Evolutionary conservation across 2,888 invertebrate genomes (phyloP).

Genomic region (Acrobasis repandana): DNA sequence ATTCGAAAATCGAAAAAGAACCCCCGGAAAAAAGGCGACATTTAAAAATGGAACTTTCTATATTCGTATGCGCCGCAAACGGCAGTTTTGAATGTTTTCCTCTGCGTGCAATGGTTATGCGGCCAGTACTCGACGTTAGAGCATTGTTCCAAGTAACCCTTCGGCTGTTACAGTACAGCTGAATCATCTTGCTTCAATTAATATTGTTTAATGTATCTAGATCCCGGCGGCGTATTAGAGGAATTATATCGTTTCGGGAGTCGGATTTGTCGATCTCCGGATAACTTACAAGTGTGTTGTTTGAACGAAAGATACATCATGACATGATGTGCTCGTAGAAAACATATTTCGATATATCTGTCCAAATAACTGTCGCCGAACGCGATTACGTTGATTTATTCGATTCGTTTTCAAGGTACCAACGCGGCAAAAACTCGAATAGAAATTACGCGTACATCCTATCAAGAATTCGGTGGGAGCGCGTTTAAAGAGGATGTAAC

Average conservation of each 20-base stretch:
- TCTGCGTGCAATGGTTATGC: constrained; percentile 28
- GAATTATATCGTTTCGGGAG: constrained; percentile 66
- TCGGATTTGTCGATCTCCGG: constrained; percentile 64
- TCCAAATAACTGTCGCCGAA: constrained; percentile 54
- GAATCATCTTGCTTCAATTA: constrained; percentile 74
- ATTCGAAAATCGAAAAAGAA: constrained; percentile 43
- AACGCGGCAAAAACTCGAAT: constrained; percentile 41
- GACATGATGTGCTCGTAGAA: constrained; percentile 55
- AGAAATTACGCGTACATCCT: constrained; percentile 39
- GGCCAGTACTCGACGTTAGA: constrained; percentile 36
- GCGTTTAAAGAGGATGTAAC: constrained; percentile 67
- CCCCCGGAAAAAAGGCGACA: constrained; percentile 44
- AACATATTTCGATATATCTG: constrained; percentile 53
- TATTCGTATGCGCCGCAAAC: constrained; percentile 44
- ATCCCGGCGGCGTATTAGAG: constrained; percentile 67
- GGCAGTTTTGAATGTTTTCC: constrained; percentile 20
- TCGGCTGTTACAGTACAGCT: constrained; percentile 57
- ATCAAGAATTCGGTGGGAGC: constrained; percentile 66
- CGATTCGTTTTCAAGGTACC: constrained; percentile 36
- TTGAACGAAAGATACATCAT: constrained; percentile 55
- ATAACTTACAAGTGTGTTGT: constrained; percentile 50
- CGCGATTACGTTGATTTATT: constrained; percentile 57
- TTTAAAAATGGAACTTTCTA: constrained; percentile 58
- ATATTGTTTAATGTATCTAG: constrained; percentile 76
- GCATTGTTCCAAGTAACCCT: constrained; percentile 70